Conservation (phyloP, 37 sponge, comb jelly and placozoan species). For the Cliona cf. orientalis region DNA sequence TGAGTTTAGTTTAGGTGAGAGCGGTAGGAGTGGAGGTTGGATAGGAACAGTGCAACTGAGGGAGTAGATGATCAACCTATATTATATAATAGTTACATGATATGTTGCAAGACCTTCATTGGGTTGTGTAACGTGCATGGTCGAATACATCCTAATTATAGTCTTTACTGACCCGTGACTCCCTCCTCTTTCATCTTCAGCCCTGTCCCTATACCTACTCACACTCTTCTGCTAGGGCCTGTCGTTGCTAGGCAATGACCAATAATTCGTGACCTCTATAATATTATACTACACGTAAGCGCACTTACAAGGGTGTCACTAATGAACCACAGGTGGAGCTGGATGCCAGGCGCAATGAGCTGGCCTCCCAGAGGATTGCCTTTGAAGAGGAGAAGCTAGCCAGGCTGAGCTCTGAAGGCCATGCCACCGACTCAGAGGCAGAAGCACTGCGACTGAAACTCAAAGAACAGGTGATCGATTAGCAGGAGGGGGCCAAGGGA, state of each 20-base stretch:
- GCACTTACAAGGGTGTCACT: not conserved
- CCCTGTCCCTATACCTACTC: no score
- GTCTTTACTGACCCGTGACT: no score
- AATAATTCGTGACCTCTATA: not conserved
- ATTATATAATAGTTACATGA: no score
- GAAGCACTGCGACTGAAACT: slow-evolving; percentile 61
- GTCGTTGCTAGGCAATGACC: not conserved
- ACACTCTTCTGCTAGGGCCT: no score
- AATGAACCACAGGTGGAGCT: slow-evolving; percentile 44
- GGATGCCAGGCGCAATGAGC: slow-evolving; percentile 60
- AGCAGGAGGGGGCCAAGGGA: not conserved
- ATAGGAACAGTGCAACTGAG: no score
- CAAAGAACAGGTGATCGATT: slow-evolving; percentile 68
- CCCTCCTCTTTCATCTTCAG: no score
- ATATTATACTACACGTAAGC: not conserved
- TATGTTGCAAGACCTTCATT: no score
- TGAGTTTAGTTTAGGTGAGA: no score
- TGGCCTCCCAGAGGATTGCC: slow-evolving; percentile 74
- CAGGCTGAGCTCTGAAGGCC: slow-evolving; percentile 1
- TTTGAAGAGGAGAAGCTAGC: slow-evolving; percentile 85
- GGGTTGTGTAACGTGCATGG: no score
- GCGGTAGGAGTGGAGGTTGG: no score
- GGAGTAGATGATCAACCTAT: no score
- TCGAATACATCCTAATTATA: no score
- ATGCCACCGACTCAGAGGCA: slow-evolving; percentile 68